Conservation (phyloP, 2,797 vertebrate genomes). For the Halcyon leucocephala region DNA sequence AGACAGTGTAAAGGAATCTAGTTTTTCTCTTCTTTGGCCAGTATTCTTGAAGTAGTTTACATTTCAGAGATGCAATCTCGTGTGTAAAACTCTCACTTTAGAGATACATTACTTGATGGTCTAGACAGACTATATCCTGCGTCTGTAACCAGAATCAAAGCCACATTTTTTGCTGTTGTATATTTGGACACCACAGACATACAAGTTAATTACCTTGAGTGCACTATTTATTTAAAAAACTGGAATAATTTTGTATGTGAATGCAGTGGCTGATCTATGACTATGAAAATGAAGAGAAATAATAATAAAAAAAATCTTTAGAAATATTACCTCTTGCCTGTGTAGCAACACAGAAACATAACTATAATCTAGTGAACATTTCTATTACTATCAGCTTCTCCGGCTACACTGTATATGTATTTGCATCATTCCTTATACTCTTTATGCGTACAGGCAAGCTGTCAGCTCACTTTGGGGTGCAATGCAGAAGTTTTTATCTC, state of each 20-base stretch:
- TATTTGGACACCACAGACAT: neutral
- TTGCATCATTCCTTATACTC: neutral
- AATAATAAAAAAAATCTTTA: neutral
- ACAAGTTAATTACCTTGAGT: slow-evolving; percentile 9
- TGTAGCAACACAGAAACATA: neutral
- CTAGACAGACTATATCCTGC: slow-evolving; percentile 63
- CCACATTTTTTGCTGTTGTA: slow-evolving; percentile 32
- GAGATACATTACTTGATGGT: slow-evolving; percentile 40
- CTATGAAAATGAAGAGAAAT: neutral
- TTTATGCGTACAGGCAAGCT: neutral
- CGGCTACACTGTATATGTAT: neutral
- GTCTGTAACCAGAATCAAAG: slow-evolving; percentile 49
- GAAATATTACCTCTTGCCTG: neutral
- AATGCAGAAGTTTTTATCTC: neutral
- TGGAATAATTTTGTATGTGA: neutral
- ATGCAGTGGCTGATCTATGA: neutral
- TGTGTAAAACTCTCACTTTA: slow-evolving; percentile 16
- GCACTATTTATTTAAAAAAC: neutral
- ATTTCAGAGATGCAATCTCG: slow-evolving; percentile 49
- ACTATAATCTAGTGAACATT: neutral
- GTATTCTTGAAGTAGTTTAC: slow-evolving; percentile 19
- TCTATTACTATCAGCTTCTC: neutral
- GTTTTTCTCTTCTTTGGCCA: neutral
- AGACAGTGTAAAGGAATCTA: neutral
- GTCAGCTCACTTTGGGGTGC: neutral